phyloP scores from a whole-genome alignment of 2,797 vertebrate species.

The Pyrocephalus nanus region DNA sequence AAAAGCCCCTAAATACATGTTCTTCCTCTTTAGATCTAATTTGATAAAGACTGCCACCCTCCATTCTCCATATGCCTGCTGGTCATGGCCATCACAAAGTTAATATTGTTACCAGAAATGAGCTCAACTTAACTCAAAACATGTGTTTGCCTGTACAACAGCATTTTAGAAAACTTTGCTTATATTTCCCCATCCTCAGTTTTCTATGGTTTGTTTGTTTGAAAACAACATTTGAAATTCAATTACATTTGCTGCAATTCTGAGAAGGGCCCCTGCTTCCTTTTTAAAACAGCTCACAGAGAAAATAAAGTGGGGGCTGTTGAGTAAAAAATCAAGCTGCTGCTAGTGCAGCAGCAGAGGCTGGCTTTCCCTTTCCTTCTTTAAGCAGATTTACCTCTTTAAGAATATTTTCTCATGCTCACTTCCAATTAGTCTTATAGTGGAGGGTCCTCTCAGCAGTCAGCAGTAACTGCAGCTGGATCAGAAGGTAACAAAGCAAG shows the following conservation, averaged over 20 bases:
- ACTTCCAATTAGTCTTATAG: background rate
- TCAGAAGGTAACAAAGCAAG: background rate
- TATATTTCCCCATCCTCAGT: background rate
- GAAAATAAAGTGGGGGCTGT: background rate
- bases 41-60: constrained; percentile 22
- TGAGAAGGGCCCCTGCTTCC: background rate
- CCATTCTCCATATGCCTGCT: constrained; percentile 11
- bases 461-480: background rate
- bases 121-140: constrained; percentile 50
- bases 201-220: constrained; percentile 33
- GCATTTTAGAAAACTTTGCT: constrained; percentile 22
- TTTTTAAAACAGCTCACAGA: background rate
- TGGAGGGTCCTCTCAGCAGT: background rate
- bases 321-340: background rate
- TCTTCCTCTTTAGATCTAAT: constrained; percentile 25
- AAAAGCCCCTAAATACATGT: background rate
- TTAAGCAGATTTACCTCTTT: background rate
- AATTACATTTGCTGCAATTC: constrained; percentile 19
- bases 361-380: background rate
- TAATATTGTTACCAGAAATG: constrained; percentile 60
- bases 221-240: constrained; percentile 46
- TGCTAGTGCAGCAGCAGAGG: background rate
- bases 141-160: constrained; percentile 10
- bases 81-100: constrained; percentile 20
- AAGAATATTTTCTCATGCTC: background rate